Conservation (phyloP, 2,113 vertebrate species). For the Narcine bancroftii region DNA sequence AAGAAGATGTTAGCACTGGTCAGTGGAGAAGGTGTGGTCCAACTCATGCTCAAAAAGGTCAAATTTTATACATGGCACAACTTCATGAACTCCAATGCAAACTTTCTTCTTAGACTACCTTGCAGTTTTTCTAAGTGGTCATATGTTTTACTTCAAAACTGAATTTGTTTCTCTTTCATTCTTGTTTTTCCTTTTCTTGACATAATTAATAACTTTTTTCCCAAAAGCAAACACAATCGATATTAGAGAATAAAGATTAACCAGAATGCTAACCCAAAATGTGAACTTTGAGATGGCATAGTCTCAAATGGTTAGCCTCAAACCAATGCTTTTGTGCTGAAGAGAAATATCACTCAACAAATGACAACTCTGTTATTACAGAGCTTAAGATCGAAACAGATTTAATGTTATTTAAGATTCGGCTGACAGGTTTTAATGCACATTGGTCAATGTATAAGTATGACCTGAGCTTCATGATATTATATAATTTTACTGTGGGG, state of each 20-base stretch:
- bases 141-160: background rate
- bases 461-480: too few species aligned
- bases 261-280: background rate
- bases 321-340: background rate
- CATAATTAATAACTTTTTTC: background rate
- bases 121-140: background rate
- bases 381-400: background rate
- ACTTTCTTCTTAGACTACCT: background rate
- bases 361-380: background rate
- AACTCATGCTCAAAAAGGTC: background rate
- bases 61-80: background rate
- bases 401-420: background rate
- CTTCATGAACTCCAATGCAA: background rate
- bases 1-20: background rate
- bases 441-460: too few species aligned
- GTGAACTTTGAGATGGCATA: background rate
- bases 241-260: background rate
- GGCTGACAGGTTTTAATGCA: background rate
- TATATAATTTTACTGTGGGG: too few species aligned
- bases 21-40: background rate
- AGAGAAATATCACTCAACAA: background rate
- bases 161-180: background rate
- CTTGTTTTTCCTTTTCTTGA: background rate
- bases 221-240: background rate
- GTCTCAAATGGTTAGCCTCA: background rate